Evolutionary conservation across 2,888 invertebrate genomes (phyloP).

Genomic region (Aphidoletes aphidimyza): DNA sequence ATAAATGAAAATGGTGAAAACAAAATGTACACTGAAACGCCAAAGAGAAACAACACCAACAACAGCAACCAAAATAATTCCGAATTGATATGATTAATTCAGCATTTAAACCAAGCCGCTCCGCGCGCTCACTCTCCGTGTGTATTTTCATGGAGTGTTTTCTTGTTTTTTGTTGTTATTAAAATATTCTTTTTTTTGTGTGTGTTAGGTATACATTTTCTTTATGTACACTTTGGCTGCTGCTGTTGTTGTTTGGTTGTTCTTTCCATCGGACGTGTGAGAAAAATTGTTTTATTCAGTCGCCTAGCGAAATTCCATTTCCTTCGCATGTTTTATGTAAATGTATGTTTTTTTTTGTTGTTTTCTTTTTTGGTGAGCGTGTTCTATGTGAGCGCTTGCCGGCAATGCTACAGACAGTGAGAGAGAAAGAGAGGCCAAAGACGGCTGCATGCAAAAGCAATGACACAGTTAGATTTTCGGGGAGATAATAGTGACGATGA

Average conservation of each 20-base stretch:
- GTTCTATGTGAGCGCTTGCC: constrained; percentile 3
- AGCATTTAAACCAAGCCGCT: constrained; percentile 8
- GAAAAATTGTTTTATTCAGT: constrained; percentile 52
- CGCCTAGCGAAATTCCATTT: constrained; percentile 34
- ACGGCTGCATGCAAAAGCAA: constrained; percentile 44
- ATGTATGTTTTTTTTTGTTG: no score
- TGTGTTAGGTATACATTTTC: background rate
- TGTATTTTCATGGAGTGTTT: constrained; percentile 1
- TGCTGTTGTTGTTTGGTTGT: background rate
- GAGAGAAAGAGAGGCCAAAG: no score
- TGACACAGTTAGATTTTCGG: constrained; percentile 52
- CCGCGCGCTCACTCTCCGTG: background rate
- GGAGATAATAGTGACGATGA: background rate
- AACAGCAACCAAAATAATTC: background rate
- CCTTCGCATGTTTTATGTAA: constrained; percentile 48
- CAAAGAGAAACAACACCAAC: background rate
- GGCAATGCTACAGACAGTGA: no score
- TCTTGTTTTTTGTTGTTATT: constrained; percentile 1
- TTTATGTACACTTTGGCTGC: background rate
- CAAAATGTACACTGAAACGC: background rate
- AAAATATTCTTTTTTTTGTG: no score
- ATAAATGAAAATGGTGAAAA: background rate
- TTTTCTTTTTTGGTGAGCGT: constrained; percentile 8
- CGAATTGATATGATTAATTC: constrained; percentile 53
- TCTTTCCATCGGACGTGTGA: background rate